phyloP scores from a whole-genome alignment of 2,113 vertebrate genomes.

The Odocoileus virginianus region DNA sequence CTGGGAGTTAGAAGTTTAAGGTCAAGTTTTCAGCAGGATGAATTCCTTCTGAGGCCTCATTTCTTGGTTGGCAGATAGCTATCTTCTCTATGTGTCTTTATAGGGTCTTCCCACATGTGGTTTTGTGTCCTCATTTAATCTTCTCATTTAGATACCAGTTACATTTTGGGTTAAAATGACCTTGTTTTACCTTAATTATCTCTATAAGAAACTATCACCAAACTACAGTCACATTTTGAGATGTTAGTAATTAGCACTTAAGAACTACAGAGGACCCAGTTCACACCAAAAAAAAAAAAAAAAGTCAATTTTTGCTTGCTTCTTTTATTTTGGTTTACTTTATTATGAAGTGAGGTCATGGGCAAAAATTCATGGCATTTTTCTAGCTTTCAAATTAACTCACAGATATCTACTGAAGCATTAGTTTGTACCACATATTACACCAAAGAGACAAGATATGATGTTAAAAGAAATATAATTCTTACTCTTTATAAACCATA shows the following conservation, averaged over 20 bases:
- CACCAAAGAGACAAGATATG: neutral
- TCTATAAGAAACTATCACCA: neutral
- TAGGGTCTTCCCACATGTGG: neutral
- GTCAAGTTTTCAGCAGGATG: too few relatives aligned
- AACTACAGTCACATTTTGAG: neutral
- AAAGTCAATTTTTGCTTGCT: neutral
- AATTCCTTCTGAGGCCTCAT: neutral
- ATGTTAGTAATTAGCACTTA: accelerated
- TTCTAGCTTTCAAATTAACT: neutral
- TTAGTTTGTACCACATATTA: neutral
- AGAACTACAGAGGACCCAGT: neutral
- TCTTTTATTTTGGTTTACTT: neutral
- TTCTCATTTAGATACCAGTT: neutral
- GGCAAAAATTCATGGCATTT: neutral
- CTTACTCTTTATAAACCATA: neutral
- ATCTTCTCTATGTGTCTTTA: neutral
- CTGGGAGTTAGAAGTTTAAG: neutral
- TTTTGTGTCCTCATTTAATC: neutral
- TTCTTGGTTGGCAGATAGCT: neutral
- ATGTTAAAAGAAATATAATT: neutral
- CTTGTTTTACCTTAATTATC: neutral
- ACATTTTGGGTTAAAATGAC: neutral
- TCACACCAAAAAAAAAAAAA: neutral
- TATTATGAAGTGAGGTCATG: neutral
- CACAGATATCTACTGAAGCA: neutral